Evolutionary conservation across 1,140 invertebrate genomes (phyloP).

Genomic region (Nasonia giraulti): DNA sequence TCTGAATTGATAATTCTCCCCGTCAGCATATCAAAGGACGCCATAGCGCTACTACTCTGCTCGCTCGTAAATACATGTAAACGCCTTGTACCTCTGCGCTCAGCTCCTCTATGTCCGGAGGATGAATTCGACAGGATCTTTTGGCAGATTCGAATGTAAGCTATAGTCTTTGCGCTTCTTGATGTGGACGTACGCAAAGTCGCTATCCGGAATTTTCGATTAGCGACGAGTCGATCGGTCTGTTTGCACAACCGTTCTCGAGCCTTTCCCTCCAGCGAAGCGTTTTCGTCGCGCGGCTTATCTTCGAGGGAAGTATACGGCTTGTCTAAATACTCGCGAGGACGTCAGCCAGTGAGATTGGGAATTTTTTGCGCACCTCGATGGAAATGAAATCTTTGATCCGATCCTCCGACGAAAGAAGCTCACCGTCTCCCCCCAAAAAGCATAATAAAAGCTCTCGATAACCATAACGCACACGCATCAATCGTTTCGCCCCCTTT

Average conservation of each 20-base stretch:
- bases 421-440: no score
- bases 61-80: constrained; percentile 41
- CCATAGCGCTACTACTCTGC: neutral
- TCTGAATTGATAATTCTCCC: constrained; percentile 70
- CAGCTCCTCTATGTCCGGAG: neutral
- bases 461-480: constrained; percentile 40
- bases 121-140: constrained; percentile 27
- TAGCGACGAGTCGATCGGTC: no score
- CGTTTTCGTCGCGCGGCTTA: no score
- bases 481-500: constrained; percentile 62
- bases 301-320: no score
- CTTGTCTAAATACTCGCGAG: no score
- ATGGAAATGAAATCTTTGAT: constrained; percentile 52
- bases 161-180: neutral
- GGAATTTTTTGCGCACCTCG: neutral
- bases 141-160: constrained; percentile 27
- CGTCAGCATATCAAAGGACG: constrained; percentile 68
- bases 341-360: neutral
- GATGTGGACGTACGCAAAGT: neutral
- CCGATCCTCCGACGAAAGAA: neutral
- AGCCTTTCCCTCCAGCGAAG: neutral
- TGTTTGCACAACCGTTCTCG: neutral
- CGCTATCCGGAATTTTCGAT: neutral
- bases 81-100: neutral
- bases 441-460: no score